Evolutionary conservation across 2,888 invertebrate genomes (phyloP), one percentile per base, ranked within the genome.

Genomic region (Drosophila longiperda): DNA sequence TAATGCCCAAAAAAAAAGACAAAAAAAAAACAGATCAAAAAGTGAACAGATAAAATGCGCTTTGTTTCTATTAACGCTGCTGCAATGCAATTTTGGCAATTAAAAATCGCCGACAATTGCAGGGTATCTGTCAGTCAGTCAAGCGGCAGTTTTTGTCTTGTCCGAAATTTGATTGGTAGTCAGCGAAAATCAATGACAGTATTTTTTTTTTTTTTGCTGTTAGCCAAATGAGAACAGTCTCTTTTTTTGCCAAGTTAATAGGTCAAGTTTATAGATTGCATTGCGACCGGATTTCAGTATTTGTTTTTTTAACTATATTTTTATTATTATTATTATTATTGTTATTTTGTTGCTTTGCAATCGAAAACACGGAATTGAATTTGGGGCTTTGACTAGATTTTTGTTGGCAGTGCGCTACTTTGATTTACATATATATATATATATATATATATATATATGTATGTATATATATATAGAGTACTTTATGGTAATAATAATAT

Each of bases 181-280:
- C 73, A 77, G 77, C 76, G 57, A 77, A 77, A 75, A 75, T 70
- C 75, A 75, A 74, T 69, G 68, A 74, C 34, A 55, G 15, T 57
- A 63, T 64, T 42, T 57, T 0, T 23, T 40, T 23, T 45, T 50
- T 40, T n/a, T n/a, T n/a, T n/a, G n/a, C n/a, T 49, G 29, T 61
- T 36, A 48, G 45, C 65, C 60, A 57, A 57, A 64, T 58, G 66
- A 61, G 60, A 57, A 42, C 57, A 34, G 26, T 66, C 66, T 42
- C 59, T 65, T 57, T 45, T 45, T 26, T 23, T 50, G 59, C 52
- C 72, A 79, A 71, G 71, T 84, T 81, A 79, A 80, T 85, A 75
- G 85, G 85, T 85, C 85, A 85, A 85, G 85, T 85, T 85, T 85
- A 85, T 85, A 84, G 83, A 85, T 87, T 85, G 88, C 87, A 84